A percentile compares a stretch with the other conserved stretches of the same genome.
Evolutionary conservation across 2,888 invertebrate genomes (phyloP).

Genomic region (Melinopterus prodromus): DNA sequence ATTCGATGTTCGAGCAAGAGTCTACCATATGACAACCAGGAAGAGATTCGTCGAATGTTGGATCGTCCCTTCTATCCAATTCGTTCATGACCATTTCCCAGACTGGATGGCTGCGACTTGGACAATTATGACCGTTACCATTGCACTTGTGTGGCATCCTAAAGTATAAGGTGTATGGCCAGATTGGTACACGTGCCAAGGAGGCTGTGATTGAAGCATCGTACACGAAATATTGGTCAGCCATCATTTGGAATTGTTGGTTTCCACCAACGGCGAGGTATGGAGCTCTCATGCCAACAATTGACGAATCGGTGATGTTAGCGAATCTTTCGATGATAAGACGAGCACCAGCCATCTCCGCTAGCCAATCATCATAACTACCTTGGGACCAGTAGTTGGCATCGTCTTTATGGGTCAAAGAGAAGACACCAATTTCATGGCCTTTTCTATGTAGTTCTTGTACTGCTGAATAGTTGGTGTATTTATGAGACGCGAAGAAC

Average conservation of each 20-base stretch:
- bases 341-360: conserved; percentile 93
- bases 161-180: conserved; percentile 98
- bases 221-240: conserved; percentile 92
- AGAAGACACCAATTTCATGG: conserved; percentile 92
- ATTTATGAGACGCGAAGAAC: conserved; percentile 92
- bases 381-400: conserved; percentile 91
- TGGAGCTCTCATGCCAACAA: conserved; percentile 88
- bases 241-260: conserved; percentile 97
- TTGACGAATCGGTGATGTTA: conserved; percentile 91
- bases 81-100: conserved; percentile 99
- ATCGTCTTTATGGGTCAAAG: conserved; percentile 91
- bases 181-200: conserved; percentile 87
- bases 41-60: conserved; percentile 90
- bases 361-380: conserved; percentile 90
- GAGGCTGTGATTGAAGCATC: conserved; percentile 95
- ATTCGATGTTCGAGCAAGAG: conserved; percentile 92
- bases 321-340: conserved; percentile 88
- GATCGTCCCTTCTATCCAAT: conserved; percentile 91
- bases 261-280: conserved; percentile 92
- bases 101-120: conserved; percentile 88
- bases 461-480: conserved; percentile 89
- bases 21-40: conserved; percentile 96
- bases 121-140: conserved; percentile 93
- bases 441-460: conserved; percentile 90
- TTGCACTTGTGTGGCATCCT: conserved; percentile 96